phyloP scores from a whole-genome alignment of 2,888 invertebrate genomes.

The Molorchus minor region DNA sequence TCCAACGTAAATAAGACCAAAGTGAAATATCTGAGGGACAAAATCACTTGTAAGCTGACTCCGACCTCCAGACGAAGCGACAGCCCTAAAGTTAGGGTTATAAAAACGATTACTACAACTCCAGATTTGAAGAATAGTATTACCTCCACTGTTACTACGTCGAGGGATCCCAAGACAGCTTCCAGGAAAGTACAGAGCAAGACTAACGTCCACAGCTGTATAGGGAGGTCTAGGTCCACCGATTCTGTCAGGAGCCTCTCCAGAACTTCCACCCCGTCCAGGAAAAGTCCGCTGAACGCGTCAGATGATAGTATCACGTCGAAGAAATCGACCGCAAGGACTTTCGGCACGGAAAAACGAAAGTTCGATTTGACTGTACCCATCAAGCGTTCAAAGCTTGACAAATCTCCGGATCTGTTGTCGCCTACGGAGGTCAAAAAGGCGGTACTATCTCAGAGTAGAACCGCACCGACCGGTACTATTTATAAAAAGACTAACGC shows the following conservation, averaged over 20 bases:
- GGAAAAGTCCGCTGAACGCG: constrained; percentile 41
- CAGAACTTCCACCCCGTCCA: constrained; percentile 23
- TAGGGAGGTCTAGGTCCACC: constrained; percentile 37
- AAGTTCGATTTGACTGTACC: constrained; percentile 61
- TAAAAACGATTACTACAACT: constrained; percentile 54
- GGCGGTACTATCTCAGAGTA: constrained; percentile 49
- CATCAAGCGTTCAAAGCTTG: constrained; percentile 47
- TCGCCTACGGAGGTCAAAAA: constrained; percentile 70
- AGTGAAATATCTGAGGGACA: constrained; percentile 70
- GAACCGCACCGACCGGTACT: constrained; percentile 52
- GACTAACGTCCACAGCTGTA: constrained; percentile 40
- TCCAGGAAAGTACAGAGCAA: constrained; percentile 61
- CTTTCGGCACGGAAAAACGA: constrained; percentile 67
- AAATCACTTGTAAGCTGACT: constrained; percentile 69
- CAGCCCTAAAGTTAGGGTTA: constrained; percentile 49
- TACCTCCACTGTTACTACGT: constrained; percentile 58
- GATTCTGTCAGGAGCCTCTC: constrained; percentile 32
- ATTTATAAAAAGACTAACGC: constrained; percentile 61
- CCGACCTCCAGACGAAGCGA: constrained; percentile 50
- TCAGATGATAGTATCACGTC: constrained; percentile 32
- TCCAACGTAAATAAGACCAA: constrained; percentile 63
- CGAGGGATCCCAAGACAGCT: constrained; percentile 58
- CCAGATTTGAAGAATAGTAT: constrained; percentile 58
- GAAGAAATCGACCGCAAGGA: constrained; percentile 53
- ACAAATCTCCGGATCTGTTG: constrained; percentile 66